Evolutionary conservation across 2,888 invertebrate genomes (phyloP).

Genomic region (Notodromas monacha): DNA sequence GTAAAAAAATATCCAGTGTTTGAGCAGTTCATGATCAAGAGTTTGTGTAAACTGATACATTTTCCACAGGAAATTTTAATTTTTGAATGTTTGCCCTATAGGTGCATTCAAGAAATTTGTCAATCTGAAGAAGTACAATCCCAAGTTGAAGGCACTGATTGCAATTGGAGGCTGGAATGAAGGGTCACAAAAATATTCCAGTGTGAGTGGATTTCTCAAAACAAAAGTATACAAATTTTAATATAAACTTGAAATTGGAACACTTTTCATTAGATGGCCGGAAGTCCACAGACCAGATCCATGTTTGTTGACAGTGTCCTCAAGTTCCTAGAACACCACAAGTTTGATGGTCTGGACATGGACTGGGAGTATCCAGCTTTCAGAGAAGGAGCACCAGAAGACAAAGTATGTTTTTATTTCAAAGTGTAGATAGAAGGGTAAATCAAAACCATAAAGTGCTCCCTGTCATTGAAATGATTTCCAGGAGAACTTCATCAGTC

Average conservation of each 20-base stretch:
- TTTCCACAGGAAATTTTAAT: too few species aligned
- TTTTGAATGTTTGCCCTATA: too few species aligned
- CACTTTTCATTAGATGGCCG: conserved; percentile 14
- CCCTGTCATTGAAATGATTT: not conserved
- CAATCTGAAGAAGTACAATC: conserved; percentile 12
- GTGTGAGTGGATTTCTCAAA: too few species aligned
- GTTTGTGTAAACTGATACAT: too few species aligned
- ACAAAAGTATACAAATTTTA: too few species aligned
- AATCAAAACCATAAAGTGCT: not conserved
- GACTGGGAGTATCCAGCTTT: conserved; percentile 19
- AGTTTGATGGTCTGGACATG: conserved; percentile 34
- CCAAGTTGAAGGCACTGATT: conserved; percentile 11
- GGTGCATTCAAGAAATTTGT: conserved; percentile 15
- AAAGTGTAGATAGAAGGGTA: too few species aligned
- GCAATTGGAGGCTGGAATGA: conserved; percentile 13
- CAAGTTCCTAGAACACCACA: conserved; percentile 21
- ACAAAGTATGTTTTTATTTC: conserved; percentile 11
- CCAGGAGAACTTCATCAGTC: conserved; percentile 19
- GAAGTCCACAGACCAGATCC: conserved; percentile 16
- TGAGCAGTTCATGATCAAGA: too few species aligned
- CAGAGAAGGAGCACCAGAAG: conserved; percentile 12
- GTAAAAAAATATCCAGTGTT: too few species aligned
- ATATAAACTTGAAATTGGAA: conserved; percentile 1
- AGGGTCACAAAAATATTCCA: conserved; percentile 20
- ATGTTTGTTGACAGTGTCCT: conserved; percentile 24